Evolutionary conservation across 1,140 invertebrate species (phyloP).

Genomic region (Heliconius hewitsoni): DNA sequence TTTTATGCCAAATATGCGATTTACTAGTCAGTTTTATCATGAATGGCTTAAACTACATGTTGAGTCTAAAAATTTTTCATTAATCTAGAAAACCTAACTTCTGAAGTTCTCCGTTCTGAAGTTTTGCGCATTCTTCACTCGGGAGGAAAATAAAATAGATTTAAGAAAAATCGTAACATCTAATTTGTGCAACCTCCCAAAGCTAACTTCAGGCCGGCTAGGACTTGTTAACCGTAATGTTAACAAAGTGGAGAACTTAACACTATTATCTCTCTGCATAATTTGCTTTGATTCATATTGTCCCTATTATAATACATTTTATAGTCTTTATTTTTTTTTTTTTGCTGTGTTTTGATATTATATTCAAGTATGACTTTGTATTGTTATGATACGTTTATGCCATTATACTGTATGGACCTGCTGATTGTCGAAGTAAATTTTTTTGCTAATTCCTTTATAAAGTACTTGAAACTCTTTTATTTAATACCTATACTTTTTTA

Average conservation of each 20-base stretch:
- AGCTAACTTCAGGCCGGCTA: no score
- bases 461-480: conserved; percentile 10
- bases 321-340: neutral
- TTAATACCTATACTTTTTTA: neutral
- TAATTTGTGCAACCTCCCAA: no score
- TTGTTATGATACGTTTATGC: neutral
- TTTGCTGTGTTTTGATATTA: neutral
- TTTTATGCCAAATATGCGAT: conserved; percentile 16
- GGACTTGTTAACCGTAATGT: no score
- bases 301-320: neutral
- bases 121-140: no score
- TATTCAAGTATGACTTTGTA: neutral
- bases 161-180: no score
- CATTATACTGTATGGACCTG: neutral
- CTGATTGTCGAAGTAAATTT: neutral
- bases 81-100: no score
- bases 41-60: neutral
- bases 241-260: no score
- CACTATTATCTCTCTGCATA: no score
- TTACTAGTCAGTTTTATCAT: conserved; percentile 18
- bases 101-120: no score
- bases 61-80: no score
- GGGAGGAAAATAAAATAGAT: no score
- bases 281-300: neutral
- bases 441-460: conserved; percentile 8